Evolutionary conservation across 2,888 invertebrate species (phyloP), one percentile per base, ranked within the genome.

Genomic region (Tortricodes alternella): DNA sequence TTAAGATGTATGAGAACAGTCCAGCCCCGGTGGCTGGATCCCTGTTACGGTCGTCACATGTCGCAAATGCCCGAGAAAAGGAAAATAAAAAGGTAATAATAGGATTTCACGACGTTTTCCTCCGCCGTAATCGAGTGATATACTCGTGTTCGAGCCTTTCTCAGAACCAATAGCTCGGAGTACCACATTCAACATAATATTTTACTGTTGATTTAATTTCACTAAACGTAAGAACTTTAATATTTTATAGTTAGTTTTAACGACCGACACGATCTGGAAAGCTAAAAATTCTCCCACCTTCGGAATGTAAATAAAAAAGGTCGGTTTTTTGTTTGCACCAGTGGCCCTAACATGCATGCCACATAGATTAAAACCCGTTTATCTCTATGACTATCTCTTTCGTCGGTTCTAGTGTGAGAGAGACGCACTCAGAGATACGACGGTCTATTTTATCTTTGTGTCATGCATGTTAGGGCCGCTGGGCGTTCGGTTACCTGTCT

Each of bases 61-160:
- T 55, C 48, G 39, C 48, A 53, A 41, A 39, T 23, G 46, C 27
- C 55, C 39, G 24, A 27, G 55, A 55, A 55, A 55, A 55, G 55
- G 39, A 48, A 55, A 41, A 48, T 55, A 55, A 55, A 55, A 55
- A 53, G 39, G 53, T 55, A 55, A 55, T 55, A 55, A 55, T 48
- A 48, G 55, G 48, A 48, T 55, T 55, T 43, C 41, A 55, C 35
- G 55, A 35, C 48, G 39, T 55, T 48, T 55, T 48, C 48, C 35
- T 48, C 19, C 41, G 48, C 34, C 55, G 27, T 55, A 43, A 55
- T 55, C 55, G 48, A 48, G 48, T 35, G 39, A 41, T 35, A 41
- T 34, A 46, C 46, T 37, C n/a, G n/a, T 16, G 21, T 21, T 18
- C 21, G 41, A 48, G 53, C 32, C 29, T 15, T 37, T 37, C 15